Evolutionary conservation across 2,113 vertebrate species (phyloP).

Genomic region (Lasiurus borealis): DNA sequence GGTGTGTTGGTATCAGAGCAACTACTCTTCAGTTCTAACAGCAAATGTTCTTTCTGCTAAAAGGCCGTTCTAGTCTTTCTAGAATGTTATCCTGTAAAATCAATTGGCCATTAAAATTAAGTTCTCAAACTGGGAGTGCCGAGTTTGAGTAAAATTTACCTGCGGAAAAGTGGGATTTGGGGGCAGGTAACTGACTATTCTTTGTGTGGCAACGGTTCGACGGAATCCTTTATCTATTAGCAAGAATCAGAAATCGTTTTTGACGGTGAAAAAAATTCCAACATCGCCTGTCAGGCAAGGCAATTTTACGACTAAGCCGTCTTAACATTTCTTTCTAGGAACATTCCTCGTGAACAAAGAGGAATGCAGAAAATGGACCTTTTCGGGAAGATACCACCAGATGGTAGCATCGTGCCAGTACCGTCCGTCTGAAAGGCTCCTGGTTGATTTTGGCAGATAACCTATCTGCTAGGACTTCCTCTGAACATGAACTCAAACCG

Average conservation of each 20-base stretch:
- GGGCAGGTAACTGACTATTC: background rate
- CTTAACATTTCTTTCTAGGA: slow-evolving; percentile 49
- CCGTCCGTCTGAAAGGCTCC: slow-evolving; percentile 32
- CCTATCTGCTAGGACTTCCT: background rate
- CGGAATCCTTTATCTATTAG: background rate
- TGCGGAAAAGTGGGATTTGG: background rate
- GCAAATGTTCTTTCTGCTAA: background rate
- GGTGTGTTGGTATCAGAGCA: background rate
- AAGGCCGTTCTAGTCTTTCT: background rate
- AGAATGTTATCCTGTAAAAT: background rate
- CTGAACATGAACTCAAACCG: background rate
- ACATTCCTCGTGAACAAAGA: background rate
- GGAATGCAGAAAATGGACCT: background rate
- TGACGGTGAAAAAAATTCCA: background rate
- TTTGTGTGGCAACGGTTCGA: background rate
- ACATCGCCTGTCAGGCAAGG: background rate
- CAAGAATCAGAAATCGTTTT: background rate
- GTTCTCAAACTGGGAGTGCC: slow-evolving; percentile 22
- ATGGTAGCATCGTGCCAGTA: slow-evolving; percentile 76
- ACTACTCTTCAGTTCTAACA: slow-evolving; percentile 8
- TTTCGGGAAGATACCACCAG: slow-evolving; percentile 75
- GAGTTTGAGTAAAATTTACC: background rate
- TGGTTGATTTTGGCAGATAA: background rate
- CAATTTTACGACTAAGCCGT: background rate
- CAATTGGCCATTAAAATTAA: background rate